Evolutionary conservation across 1,140 invertebrate genomes (phyloP).

Genomic region (Drosophila nasuta): DNA sequence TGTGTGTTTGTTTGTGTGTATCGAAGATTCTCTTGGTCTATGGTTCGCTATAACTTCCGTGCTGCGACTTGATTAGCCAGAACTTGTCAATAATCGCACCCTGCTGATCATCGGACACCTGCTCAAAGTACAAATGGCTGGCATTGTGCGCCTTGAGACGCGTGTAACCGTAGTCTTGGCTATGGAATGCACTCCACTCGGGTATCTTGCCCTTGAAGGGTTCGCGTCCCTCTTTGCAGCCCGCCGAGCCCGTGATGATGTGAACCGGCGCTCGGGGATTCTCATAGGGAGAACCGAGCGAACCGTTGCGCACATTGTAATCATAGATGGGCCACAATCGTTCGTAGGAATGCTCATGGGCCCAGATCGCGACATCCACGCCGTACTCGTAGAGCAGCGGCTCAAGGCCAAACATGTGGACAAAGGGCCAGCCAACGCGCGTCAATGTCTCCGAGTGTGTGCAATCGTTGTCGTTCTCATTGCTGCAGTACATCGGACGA

Average conservation of each 20-base stretch:
- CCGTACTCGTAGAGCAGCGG: constrained; percentile 94
- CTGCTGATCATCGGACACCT: constrained; percentile 93
- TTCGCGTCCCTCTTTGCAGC: constrained; percentile 89
- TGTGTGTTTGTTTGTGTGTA: constrained; percentile 2
- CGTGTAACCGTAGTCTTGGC: constrained; percentile 97
- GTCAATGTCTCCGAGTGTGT: constrained; percentile 91
- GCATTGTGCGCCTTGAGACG: constrained; percentile 92
- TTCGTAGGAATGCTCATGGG: constrained; percentile 98
- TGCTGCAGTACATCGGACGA: constrained; percentile 98
- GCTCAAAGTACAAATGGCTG: constrained; percentile 95
- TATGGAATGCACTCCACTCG: constrained; percentile 85
- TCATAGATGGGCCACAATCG: constrained; percentile 97
- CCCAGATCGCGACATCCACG: constrained; percentile 97
- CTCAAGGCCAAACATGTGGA: constrained; percentile 92
- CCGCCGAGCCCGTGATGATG: constrained; percentile 96
- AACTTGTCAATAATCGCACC: constrained; percentile 91
- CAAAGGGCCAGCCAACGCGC: constrained; percentile 90
- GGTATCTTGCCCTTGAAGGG: constrained; percentile 84
- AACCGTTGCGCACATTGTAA: constrained; percentile 93
- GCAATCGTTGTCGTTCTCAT: constrained; percentile 94
- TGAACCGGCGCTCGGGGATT: constrained; percentile 97
- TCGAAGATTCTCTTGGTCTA: background rate
- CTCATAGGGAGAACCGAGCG: constrained; percentile 90
- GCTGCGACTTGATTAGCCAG: constrained; percentile 90
- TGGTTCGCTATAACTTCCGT: constrained; percentile 80